Conservation (phyloP, 2,113 vertebrate species). For the Laticauda laticaudata region DNA sequence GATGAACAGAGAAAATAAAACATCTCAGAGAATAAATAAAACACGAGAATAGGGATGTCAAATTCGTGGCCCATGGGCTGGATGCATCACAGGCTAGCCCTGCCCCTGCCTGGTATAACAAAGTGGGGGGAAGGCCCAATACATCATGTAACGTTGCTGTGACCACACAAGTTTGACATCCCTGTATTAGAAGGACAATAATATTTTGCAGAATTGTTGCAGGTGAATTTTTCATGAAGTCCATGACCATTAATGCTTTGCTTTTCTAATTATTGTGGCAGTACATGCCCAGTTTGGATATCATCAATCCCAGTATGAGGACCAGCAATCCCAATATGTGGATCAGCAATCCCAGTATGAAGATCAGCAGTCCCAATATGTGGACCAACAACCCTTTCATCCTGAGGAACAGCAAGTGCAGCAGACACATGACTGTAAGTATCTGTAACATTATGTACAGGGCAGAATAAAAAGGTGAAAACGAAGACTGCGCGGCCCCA, state of each 20-base stretch:
- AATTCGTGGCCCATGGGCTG: too few relatives aligned
- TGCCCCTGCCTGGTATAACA: too few relatives aligned
- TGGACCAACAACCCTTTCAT: not conserved
- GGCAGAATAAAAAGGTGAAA: not conserved
- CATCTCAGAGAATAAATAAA: not conserved
- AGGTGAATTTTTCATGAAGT: not conserved
- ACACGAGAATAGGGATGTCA: not conserved
- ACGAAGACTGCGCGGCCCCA: not conserved
- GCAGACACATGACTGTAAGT: slow-evolving; percentile 47
- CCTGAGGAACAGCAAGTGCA: slow-evolving; percentile 6
- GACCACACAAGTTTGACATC: too few relatives aligned
- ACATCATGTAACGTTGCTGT: too few relatives aligned
- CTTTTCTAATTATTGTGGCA: slow-evolving; percentile 13
- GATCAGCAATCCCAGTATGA: slow-evolving; percentile 24
- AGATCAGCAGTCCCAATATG: not conserved
- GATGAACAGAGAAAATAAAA: not conserved
- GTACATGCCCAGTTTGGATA: slow-evolving; percentile 42
- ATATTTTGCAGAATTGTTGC: not conserved
- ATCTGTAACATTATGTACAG: not conserved
- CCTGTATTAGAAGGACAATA: not conserved
- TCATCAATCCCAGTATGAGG: not conserved
- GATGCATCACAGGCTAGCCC: too few relatives aligned
- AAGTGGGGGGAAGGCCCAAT: too few relatives aligned
- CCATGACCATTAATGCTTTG: not conserved
- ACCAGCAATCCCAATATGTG: not conserved